phyloP scores from a whole-genome alignment of 2,888 invertebrate species.

The Sipunculus nudus region DNA sequence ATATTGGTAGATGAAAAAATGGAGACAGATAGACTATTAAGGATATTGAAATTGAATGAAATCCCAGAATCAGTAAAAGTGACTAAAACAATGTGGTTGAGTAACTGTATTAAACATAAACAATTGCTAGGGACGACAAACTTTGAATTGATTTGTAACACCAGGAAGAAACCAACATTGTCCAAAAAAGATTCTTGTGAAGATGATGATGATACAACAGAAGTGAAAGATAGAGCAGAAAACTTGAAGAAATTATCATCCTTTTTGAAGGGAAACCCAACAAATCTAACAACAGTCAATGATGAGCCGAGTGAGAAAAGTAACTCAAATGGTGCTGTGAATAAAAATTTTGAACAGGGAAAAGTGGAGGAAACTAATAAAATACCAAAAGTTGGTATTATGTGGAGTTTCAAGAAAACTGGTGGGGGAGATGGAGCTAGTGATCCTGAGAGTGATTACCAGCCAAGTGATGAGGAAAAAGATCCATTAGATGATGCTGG shows the following conservation, averaged over 20 bases:
- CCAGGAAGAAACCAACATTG: background rate
- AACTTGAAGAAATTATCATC: background rate
- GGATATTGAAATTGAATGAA: constrained; percentile 48
- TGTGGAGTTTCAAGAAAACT: constrained; percentile 36
- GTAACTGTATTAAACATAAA: constrained; percentile 55
- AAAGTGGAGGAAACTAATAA: background rate
- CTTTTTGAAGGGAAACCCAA: background rate
- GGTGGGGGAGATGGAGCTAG: constrained; percentile 14
- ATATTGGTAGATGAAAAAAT: constrained; percentile 60
- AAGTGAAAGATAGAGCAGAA: background rate
- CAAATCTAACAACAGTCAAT: background rate
- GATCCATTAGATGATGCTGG: background rate
- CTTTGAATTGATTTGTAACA: constrained; percentile 37
- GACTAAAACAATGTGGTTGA: constrained; percentile 58
- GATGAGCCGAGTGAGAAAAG: background rate
- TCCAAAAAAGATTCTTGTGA: background rate
- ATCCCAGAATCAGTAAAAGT: constrained; percentile 39
- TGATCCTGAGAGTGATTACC: constrained; percentile 56
- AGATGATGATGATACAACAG: background rate
- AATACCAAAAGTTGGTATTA: constrained; percentile 40
- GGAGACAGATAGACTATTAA: constrained; percentile 49
- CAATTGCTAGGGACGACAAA: constrained; percentile 30
- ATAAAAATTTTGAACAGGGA: background rate
- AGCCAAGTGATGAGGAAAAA: constrained; percentile 51
- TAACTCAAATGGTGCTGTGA: background rate